Conservation (phyloP, 2,888 invertebrate genomes). For the Amblyteles armatorius region DNA sequence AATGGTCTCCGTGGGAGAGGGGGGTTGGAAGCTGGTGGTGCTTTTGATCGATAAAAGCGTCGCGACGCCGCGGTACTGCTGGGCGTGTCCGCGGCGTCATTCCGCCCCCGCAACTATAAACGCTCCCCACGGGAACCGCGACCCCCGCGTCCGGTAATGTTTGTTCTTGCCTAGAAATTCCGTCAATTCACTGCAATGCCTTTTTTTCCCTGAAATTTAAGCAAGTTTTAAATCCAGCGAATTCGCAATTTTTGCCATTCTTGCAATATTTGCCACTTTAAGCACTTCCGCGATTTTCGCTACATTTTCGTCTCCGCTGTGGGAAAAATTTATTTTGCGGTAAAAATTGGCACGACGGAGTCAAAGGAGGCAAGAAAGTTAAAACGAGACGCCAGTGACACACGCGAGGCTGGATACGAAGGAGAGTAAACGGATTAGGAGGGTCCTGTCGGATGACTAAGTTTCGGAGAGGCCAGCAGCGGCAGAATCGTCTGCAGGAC, state of each 20-base stretch:
- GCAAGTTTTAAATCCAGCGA: background rate
- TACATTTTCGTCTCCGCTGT: background rate
- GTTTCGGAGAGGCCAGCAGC: constrained; percentile 77
- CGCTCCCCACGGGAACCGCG: constrained; percentile 33
- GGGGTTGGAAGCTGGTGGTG: constrained; percentile 60
- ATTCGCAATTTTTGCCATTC: background rate
- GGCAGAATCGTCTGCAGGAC: constrained; percentile 34
- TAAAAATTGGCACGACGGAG: background rate
- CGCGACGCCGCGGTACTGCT: constrained; percentile 78
- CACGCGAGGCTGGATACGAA: constrained; percentile 33
- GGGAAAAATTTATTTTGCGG: background rate
- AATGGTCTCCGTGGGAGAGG: constrained; percentile 76
- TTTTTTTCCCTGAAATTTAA: background rate
- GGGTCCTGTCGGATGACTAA: constrained; percentile 83
- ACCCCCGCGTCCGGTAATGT: constrained; percentile 1
- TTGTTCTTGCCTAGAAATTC: background rate
- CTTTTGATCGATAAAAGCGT: constrained; percentile 82
- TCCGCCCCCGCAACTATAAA: constrained; percentile 65
- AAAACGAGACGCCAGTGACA: background rate
- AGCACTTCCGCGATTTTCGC: background rate
- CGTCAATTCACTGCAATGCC: background rate
- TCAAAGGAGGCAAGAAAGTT: constrained; percentile 1
- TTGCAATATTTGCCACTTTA: too few species aligned
- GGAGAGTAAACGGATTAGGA: constrained; percentile 80
- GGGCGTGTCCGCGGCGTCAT: constrained; percentile 79